phyloP scores from a whole-genome alignment of 2,888 invertebrate species.

The Psylliodes chrysocephalus region DNA sequence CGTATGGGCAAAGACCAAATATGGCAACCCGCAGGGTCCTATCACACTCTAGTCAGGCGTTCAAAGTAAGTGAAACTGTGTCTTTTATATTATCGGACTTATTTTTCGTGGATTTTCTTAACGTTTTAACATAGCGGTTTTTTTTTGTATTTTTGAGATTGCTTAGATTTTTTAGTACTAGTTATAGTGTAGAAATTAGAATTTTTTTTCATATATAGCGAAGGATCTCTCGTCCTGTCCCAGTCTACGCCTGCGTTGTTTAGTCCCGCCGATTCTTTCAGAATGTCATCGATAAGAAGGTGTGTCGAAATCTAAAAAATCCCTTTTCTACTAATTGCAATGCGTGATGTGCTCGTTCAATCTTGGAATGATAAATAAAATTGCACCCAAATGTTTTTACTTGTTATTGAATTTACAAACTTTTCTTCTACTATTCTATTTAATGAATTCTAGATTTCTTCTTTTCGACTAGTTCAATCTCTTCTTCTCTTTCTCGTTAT shows the following conservation, averaged over 20 bases:
- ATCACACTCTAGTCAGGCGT: conserved; percentile 56
- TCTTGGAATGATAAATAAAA: no score
- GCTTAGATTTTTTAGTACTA: conserved; percentile 30
- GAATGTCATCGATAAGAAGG: conserved; percentile 54
- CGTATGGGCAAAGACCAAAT: conserved; percentile 75
- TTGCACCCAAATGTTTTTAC: no score
- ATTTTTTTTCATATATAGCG: conserved; percentile 56
- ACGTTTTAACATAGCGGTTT: neutral
- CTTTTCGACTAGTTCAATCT: no score
- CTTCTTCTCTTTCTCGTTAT: no score
- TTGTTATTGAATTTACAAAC: no score
- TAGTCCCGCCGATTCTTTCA: conserved; percentile 61
- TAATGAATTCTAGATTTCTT: no score
- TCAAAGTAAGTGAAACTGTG: conserved; percentile 58
- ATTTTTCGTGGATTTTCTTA: neutral
- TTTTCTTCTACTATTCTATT: no score
- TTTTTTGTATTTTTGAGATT: conserved; percentile 32
- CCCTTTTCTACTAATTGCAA: no score
- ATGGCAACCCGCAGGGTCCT: conserved; percentile 68
- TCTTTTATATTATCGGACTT: no score
- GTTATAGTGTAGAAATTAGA: conserved; percentile 51
- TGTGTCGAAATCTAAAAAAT: conserved; percentile 47
- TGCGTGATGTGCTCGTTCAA: no score
- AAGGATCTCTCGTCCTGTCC: conserved; percentile 52
- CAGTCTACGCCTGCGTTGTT: conserved; percentile 56